Percentiles rank a stretch among this genome's conserved stretches.
Conservation (phyloP, 2,113 vertebrate species). For the Pomatostomus ruficeps region DNA sequence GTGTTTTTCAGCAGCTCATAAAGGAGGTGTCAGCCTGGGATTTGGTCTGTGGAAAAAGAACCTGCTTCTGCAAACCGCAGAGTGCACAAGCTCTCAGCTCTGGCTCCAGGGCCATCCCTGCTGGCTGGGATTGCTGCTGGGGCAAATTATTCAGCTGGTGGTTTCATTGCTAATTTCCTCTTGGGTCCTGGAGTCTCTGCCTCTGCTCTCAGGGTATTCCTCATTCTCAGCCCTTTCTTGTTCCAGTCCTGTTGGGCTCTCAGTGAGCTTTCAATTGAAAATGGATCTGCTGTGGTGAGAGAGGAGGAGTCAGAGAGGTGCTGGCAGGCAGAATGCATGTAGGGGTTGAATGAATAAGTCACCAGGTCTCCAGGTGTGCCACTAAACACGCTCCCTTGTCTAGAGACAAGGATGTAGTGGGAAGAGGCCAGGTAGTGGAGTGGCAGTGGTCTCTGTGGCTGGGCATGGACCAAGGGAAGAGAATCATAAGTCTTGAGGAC, state of each 20-base stretch:
- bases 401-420: not conserved
- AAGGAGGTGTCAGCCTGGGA: not conserved
- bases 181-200: not conserved
- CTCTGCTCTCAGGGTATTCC: not conserved
- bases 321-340: not conserved
- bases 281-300: not conserved
- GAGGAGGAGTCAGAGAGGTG: not conserved
- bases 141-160: not conserved
- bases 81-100: not conserved
- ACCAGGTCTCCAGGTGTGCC: not conserved
- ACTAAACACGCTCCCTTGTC: not conserved
- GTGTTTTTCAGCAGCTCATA: constrained; percentile 4
- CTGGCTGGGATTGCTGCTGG: not conserved
- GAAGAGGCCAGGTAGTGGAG: not conserved
- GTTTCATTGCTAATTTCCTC: not conserved
- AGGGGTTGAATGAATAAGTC: not conserved
- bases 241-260: not conserved
- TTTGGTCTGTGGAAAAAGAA: not conserved
- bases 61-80: not conserved
- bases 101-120: not conserved
- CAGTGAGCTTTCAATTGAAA: not conserved
- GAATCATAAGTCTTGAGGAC: not conserved
- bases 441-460: not conserved
- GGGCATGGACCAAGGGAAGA: not conserved
- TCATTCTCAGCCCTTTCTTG: not conserved